Conservation (phyloP, 2,113 vertebrate species). For the Istiophorus platypterus region DNA sequence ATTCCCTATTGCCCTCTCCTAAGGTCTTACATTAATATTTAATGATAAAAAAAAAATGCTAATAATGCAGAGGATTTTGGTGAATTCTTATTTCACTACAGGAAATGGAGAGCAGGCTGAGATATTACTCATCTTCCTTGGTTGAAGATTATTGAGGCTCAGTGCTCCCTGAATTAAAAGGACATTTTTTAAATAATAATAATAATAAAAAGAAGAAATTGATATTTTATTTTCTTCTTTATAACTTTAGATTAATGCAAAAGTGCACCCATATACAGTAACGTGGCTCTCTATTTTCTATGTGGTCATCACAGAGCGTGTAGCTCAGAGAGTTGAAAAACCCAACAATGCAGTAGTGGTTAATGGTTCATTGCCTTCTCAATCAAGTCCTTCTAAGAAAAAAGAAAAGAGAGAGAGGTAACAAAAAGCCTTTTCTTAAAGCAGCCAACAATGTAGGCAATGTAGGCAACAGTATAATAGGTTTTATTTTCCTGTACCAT, state of each 20-base stretch:
- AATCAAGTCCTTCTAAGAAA: neutral
- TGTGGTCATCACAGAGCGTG: neutral
- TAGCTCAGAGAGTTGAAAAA: neutral
- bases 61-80: neutral
- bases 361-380: neutral
- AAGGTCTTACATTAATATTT: neutral
- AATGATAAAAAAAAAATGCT: neutral
- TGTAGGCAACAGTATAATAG: neutral
- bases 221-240: neutral
- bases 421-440: neutral
- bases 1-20: neutral
- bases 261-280: neutral
- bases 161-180: neutral
- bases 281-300: neutral
- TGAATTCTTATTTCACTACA: neutral
- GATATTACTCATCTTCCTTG: neutral
- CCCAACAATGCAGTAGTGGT: neutral
- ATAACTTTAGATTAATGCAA: neutral
- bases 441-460: neutral
- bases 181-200: neutral
- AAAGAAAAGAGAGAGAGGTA: no score
- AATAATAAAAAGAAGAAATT: no score
- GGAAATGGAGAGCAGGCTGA: neutral
- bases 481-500: neutral
- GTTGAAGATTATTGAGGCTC: neutral